Evolutionary conservation across 2,797 vertebrate species (phyloP), one percentile per base, ranked within the genome.

Genomic region (Salarias fasciatus): DNA sequence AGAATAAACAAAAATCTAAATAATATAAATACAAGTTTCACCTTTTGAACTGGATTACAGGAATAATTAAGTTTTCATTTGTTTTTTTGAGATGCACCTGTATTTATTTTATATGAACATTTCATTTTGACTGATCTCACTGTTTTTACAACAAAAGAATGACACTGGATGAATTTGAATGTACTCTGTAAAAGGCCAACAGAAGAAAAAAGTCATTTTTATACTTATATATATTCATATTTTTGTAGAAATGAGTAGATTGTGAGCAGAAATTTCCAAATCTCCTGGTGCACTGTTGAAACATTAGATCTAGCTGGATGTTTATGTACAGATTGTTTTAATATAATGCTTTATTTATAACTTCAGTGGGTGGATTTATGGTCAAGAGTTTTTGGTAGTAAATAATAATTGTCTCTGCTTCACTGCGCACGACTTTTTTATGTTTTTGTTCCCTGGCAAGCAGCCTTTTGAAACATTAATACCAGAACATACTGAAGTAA

Each of bases 281-380:
- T 14, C 11, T 62, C 52, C 57, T 44, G 31, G 13, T 75, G 61
- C 61, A 76, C 47, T 63, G 61, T 47, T 53, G 8, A 63, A 60
- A 63, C 43, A 37, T 33, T 59, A 60, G 69, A 67, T 49, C 43
- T 52, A 63, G 61, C 42, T 53, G 49, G 33, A 61, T 12, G 37
- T 69, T 47, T 56, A 35, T 75, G 69, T 70, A 72, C 72, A 84
- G 49, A 71, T 68, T 70, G 51, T 80, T 40, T 70, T 82, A 75
- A 81, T 85, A 78, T 73, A 80, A 69, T 78, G 29, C 45, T 35
- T 75, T 84, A 86, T 90, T 88, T 88, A 85, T 86, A 59, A 79
- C 41, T 59, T 63, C 14, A 54, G 69, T 47, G 28, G 3, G 18
- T 68, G 71, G 43, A 73, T 74, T 62, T 54, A 14, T 76, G 53